Base-by-base conservation (phyloP, 2,113 vertebrate genomes). In the Colistium nudipinnis region DNA sequence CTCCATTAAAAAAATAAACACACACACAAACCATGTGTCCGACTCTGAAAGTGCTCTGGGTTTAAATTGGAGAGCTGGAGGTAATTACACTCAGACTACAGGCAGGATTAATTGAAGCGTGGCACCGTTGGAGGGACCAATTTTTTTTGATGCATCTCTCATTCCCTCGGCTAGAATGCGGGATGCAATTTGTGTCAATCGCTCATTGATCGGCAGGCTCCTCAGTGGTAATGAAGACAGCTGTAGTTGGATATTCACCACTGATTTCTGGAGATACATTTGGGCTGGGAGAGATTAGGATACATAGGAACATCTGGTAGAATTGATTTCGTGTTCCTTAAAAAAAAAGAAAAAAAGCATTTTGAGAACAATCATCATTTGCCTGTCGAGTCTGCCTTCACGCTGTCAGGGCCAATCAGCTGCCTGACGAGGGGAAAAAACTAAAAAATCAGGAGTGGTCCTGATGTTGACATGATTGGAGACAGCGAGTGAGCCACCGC, bases 171-270 rank as follows among this genome's bases (percentile, higher is more conserved):
- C 9, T 68, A 6, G 24, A 62, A 49, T 71, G n/a, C 38, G 33
- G 20, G 33, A 39, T 54, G 53, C 39, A 75, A 70, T 82, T 73
- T 70, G 41, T 76, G 64, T 70, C 76, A 78, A 55, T 78, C 74
- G 65, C 10, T 43, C 28, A 56, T 52, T 76, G 31, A 69, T 54
- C 59, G 13, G 7, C 7, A 57, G 44, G 54, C 36, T 53, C 35
- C 36, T 53, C 35, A 27, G 22, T 2, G 39, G 10, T 11, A 43
- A 45, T 9, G n/a, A 35, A 56, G 24, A 47, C 14, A 60, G 19
- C 2, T 1, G 16, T 20, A 25, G 22, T 16, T 70, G 36, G 49
- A 63, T 57, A 56, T 57, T 35, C 17, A 33, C 33, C 25, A 2
- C 9, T n/a, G 17, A 25, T 24, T 47, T 11, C 43, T 24, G 8